Evolutionary conservation across 2,113 vertebrate genomes (phyloP), one percentile per base, ranked within the genome.

Genomic region (Neogale vison): DNA sequence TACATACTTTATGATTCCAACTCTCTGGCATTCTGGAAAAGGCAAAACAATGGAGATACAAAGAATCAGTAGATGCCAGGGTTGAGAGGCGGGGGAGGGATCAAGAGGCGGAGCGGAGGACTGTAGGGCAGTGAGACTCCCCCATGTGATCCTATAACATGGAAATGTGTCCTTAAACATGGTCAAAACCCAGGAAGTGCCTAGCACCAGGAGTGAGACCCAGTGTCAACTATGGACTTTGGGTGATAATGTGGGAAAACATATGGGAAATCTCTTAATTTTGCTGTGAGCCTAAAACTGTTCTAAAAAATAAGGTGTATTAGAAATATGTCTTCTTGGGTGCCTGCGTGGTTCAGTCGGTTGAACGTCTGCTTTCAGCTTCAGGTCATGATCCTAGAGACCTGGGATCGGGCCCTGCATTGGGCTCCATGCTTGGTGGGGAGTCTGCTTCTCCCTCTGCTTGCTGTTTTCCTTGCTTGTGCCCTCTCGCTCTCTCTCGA

Each of bases 21-120:
- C 79, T 80, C 29, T 9, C 31, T 65, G 88, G 55, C n/a, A 71
- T 23, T 94, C 92, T 94, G 55, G 67, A 94, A 94, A 94, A 96
- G 92, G 36, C n/a, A 91, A 80, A 95, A 82, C 74, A 81, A n/a
- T 21, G 61, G 47, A 92, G 47, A 92, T 11, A 79, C n/a, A 65
- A 72, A 88, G n/a, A 50, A 65, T 95, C 93, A 96, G 90, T 45
- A 50, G 87, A 34, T 61, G 26, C 45, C 23, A 69, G 47, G 55
- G 42, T 2, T 80, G 74, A 9, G 7, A 57, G 39, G 2, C 0
- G 9, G 15, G 36, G 21, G 18, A 24, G 17, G 34, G 23, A 50
- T 7, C 2, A 65, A 47, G 2, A 67, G 29, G 18, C 2, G 31
- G 23, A 45, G 12, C 42, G 39, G 52, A 93, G 45, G 12, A 0